Evolutionary conservation across 2,797 vertebrate species (phyloP).

Genomic region (Hypotaenidia okinawae): DNA sequence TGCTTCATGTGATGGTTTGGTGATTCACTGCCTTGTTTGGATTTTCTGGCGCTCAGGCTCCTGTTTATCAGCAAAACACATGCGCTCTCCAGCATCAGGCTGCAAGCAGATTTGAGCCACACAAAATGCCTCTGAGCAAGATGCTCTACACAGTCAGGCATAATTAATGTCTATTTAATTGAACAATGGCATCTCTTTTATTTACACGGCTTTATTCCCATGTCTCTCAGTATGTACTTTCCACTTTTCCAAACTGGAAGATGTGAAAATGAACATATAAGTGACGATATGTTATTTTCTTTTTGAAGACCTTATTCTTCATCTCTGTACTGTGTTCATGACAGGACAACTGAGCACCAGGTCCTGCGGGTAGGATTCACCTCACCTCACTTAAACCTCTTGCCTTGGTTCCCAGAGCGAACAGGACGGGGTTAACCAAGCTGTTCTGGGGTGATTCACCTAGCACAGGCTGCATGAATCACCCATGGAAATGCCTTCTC

Average conservation of each 20-base stretch:
- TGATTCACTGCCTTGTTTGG: conserved; percentile 65
- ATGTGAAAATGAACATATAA: not conserved
- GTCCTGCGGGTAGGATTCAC: not conserved
- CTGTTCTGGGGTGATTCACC: not conserved
- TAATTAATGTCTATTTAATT: conserved; percentile 44
- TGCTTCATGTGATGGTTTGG: not conserved
- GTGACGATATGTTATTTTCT: not conserved
- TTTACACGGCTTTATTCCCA: not conserved
- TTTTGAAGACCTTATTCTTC: not conserved
- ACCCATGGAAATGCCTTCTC: not conserved
- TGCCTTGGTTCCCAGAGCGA: not conserved
- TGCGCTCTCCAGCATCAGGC: not conserved
- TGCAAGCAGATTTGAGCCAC: not conserved
- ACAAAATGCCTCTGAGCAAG: conserved; percentile 30
- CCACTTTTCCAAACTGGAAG: not conserved
- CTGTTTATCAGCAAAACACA: conserved; percentile 58
- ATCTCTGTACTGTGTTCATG: not conserved
- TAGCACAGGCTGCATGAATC: not conserved
- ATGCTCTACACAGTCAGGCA: not conserved
- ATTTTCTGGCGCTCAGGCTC: conserved; percentile 54
- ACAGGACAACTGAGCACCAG: not conserved
- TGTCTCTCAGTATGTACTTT: not conserved
- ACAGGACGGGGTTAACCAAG: not conserved
- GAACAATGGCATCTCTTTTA: not conserved
- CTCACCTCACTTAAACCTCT: not conserved